A percentile compares a stretch with the other conserved stretches of the same genome.
These are phyloP conservation scores for Temnothorax rugatulus DNA, from an alignment of 2,888 invertebrate genomes.

Conservation along the genomic window DNA sequence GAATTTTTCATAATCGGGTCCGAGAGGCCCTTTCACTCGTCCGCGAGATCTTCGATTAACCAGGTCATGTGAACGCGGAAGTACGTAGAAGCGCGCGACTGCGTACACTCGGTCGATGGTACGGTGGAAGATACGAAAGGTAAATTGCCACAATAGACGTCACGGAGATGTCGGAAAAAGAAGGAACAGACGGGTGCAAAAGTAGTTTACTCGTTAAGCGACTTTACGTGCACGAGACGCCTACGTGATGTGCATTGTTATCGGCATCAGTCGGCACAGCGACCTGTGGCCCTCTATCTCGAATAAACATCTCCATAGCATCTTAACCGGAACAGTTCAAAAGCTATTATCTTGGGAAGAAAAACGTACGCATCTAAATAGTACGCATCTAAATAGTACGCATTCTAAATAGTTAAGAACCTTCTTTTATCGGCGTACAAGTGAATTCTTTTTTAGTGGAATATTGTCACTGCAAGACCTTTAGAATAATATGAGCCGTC, in stretches of 20 bases:
- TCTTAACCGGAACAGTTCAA: neutral
- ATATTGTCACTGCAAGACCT: neutral
- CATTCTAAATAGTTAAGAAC: neutral
- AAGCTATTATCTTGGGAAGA: neutral
- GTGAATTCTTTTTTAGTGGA: neutral
- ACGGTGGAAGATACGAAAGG: neutral
- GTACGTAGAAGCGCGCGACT: neutral
- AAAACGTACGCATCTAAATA: neutral
- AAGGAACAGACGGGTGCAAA: slow-evolving; percentile 26
- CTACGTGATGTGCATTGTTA: slow-evolving; percentile 47
- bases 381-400: neutral
- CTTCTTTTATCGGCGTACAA: neutral
- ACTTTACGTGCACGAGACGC: slow-evolving; percentile 20
- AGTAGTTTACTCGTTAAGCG: slow-evolving; percentile 45
- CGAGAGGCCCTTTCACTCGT: neutral
- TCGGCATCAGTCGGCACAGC: neutral
- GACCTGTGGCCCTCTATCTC: slow-evolving; percentile 11
- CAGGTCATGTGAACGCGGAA: slow-evolving; percentile 29
- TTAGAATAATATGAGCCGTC: neutral
- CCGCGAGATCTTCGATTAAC: neutral
- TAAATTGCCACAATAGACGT: slow-evolving; percentile 50
- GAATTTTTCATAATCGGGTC: neutral
- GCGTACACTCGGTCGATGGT: slow-evolving; percentile 5
- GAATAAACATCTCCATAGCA: slow-evolving; percentile 24
- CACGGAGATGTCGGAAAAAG: slow-evolving; percentile 30